Percentiles rank a stretch among this genome's conserved stretches.
These are phyloP conservation scores for Ceriagrion tenellum DNA, from an alignment of 2,888 invertebrate genomes.

Conservation along the genomic window DNA sequence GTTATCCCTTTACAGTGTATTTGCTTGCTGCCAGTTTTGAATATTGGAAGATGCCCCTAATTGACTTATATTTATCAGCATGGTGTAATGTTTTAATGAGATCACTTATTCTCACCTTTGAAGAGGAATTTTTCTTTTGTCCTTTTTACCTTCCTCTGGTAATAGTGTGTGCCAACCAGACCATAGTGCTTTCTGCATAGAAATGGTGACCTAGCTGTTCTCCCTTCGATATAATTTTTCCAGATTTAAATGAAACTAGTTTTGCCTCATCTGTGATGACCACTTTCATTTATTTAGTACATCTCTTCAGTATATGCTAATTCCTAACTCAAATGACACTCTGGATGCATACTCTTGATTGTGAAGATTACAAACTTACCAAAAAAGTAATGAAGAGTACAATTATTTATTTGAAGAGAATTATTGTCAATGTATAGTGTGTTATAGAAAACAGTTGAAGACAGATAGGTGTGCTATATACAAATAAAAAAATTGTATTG, in stretches of 20 bases:
- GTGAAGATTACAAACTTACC: background rate
- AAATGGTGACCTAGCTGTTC: constrained; percentile 46
- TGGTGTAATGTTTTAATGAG: background rate
- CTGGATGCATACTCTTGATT: background rate
- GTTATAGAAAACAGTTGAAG: background rate
- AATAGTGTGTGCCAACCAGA: constrained; percentile 15
- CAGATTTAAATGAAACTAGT: background rate
- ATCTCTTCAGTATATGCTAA: background rate
- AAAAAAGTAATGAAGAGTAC: background rate
- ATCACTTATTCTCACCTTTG: background rate
- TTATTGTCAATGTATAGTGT: constrained; percentile 6
- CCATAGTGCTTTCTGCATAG: constrained; percentile 46
- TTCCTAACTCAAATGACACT: background rate
- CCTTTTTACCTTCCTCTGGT: constrained; percentile 5
- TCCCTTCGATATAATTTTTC: background rate
- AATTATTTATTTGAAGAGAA: background rate
- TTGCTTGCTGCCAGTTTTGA: background rate
- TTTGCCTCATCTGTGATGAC: background rate
- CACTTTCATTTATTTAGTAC: background rate
- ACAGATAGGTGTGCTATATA: background rate
- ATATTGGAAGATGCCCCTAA: background rate
- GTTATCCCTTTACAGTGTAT: background rate
- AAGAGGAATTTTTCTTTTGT: constrained; percentile 15
- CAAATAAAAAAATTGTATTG: background rate
- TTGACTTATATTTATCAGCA: background rate